phyloP scores from a whole-genome alignment of 2,888 invertebrate species.

The Acleris laterana region DNA sequence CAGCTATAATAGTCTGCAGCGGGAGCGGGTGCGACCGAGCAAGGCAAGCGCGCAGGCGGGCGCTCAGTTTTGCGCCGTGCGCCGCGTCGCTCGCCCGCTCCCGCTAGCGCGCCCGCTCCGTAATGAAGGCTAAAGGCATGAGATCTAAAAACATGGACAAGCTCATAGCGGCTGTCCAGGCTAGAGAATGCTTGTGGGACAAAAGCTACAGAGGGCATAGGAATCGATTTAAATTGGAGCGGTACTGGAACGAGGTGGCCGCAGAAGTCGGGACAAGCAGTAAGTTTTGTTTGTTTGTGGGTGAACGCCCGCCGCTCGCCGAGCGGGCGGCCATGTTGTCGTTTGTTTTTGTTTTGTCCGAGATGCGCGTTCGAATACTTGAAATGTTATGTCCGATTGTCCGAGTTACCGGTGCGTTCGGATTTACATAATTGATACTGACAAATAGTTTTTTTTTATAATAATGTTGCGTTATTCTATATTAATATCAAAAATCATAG shows the following conservation, averaged over 20 bases:
- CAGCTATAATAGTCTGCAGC: slow-evolving; percentile 52
- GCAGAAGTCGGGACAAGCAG: slow-evolving; percentile 76
- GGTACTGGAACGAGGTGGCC: slow-evolving; percentile 80
- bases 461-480: too few relatives aligned
- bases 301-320: slow-evolving; percentile 53
- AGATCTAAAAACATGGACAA: slow-evolving; percentile 76
- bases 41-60: slow-evolving; percentile 41
- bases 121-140: slow-evolving; percentile 66
- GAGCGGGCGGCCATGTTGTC: slow-evolving; percentile 45
- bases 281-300: slow-evolving; percentile 61
- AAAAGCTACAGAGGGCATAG: slow-evolving; percentile 75
- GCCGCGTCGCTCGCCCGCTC: slow-evolving; percentile 57
- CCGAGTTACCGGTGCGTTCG: slow-evolving; percentile 17
- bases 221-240: slow-evolving; percentile 76
- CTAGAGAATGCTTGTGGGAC: slow-evolving; percentile 78
- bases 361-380: slow-evolving; percentile 16
- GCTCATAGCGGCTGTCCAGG: slow-evolving; percentile 78
- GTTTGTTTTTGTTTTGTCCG: slow-evolving; percentile 27
- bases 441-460: too few relatives aligned
- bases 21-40: slow-evolving; percentile 49
- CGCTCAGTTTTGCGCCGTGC: slow-evolving; percentile 62
- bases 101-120: slow-evolving; percentile 65
- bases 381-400: slow-evolving; percentile 37
- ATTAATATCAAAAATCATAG: too few relatives aligned
- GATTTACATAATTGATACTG: slow-evolving; percentile 14